Percentiles rank a stretch among this genome's conserved stretches.
phyloP scores from a whole-genome alignment of 2,113 vertebrate genomes.

The Diphyllodes magnificus region DNA sequence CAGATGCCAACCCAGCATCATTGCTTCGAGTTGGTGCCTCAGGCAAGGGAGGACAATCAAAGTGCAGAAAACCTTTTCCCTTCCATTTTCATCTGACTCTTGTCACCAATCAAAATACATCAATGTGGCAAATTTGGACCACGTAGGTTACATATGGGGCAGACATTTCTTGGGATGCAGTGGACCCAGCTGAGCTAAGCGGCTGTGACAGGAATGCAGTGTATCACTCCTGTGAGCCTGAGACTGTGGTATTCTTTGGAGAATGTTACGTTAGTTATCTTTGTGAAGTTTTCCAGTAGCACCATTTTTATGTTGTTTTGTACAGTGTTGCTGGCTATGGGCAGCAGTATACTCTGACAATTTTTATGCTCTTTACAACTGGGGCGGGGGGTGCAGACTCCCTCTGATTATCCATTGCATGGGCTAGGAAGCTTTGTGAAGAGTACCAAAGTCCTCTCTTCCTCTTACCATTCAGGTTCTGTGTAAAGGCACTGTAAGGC shows the following conservation, averaged over 20 bases:
- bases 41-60: neutral
- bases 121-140: neutral
- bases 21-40: neutral
- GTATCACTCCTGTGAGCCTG: neutral
- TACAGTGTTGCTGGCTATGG: neutral
- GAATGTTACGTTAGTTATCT: neutral
- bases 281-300: neutral
- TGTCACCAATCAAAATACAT: neutral
- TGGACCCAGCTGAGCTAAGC: neutral
- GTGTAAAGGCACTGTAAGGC: neutral
- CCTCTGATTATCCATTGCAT: neutral
- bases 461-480: neutral
- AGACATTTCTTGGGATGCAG: neutral
- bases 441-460: neutral
- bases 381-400: neutral
- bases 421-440: neutral
- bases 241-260: neutral
- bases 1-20: neutral
- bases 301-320: neutral
- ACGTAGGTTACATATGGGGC: neutral
- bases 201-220: neutral
- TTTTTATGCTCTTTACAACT: neutral
- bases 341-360: neutral
- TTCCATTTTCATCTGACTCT: neutral
- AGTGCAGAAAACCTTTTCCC: neutral